Percentiles rank a stretch among this genome's conserved stretches.
Conservation (phyloP, 2,113 vertebrate genomes). For the Etheostoma spectabile region DNA sequence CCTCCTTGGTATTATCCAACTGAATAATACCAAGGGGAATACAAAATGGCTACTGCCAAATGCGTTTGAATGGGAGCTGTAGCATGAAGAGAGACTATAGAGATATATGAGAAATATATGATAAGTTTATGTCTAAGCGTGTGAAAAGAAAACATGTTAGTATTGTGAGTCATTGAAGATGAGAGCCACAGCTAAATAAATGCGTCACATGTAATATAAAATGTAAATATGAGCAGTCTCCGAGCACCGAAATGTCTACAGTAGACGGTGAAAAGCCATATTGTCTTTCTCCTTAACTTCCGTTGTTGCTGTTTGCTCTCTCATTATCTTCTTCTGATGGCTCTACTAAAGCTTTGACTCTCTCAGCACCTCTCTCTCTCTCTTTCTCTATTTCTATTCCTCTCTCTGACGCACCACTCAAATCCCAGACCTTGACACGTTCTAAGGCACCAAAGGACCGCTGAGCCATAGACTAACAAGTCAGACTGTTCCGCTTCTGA, state of each 20-base stretch:
- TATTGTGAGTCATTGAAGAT: constrained; percentile 31
- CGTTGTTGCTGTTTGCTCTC: constrained; percentile 41
- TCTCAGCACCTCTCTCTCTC: constrained; percentile 19
- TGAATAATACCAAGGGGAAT: constrained; percentile 14
- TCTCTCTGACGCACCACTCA: constrained; percentile 31
- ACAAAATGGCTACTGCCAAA: constrained; percentile 52
- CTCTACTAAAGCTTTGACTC: constrained; percentile 51
- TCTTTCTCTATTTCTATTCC: constrained; percentile 16
- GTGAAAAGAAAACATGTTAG: constrained; percentile 13
- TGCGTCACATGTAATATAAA: constrained; percentile 51
- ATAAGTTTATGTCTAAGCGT: constrained; percentile 33
- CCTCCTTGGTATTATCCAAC: neutral
- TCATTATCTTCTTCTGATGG: constrained; percentile 34
- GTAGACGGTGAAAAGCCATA: constrained; percentile 74
- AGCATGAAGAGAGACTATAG: constrained; percentile 45
- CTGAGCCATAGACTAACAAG: constrained; percentile 23
- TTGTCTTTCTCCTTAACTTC: constrained; percentile 40
- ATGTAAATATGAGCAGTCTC: constrained; percentile 56
- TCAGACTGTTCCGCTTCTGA: neutral
- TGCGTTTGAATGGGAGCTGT: constrained; percentile 53
- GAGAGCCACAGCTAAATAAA: constrained; percentile 37
- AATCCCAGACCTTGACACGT: neutral
- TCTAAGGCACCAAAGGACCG: constrained; percentile 58
- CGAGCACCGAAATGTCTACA: constrained; percentile 41
- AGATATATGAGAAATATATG: constrained; percentile 40